These are phyloP conservation scores for Anastrepha obliqua DNA, from an alignment of 1,140 invertebrate species.

Conservation along the genomic window DNA sequence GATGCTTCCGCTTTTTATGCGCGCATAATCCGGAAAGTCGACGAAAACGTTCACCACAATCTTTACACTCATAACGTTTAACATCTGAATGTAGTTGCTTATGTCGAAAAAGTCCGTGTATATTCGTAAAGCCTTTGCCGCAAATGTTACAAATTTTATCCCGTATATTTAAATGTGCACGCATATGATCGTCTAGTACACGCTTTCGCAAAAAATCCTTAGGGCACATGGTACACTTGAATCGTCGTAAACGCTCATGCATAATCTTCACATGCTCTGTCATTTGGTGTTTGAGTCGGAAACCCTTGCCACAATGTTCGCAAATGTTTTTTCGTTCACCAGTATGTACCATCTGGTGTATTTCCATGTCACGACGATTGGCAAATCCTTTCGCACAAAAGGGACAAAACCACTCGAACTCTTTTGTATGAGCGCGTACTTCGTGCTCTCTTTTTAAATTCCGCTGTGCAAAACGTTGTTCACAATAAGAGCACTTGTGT, in stretches of 20 bases:
- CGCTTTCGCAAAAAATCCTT: conserved; percentile 60
- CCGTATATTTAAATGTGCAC: conserved; percentile 62
- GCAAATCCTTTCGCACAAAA: conserved; percentile 64
- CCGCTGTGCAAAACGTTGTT: conserved; percentile 57
- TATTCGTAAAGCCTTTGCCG: conserved; percentile 62
- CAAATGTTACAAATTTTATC: conserved; percentile 66
- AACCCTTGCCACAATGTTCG: conserved; percentile 62
- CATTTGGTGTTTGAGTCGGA: conserved; percentile 59
- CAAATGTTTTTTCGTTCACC: conserved; percentile 63
- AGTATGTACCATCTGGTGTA: conserved; percentile 67
- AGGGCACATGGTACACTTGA: conserved; percentile 55
- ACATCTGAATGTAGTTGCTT: conserved; percentile 61
- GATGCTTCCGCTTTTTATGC: conserved; percentile 69
- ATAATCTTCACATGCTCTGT: conserved; percentile 56
- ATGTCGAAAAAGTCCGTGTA: conserved; percentile 62
- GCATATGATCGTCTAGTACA: conserved; percentile 60
- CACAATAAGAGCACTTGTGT: conserved; percentile 64
- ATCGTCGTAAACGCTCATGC: conserved; percentile 54
- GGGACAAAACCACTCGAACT: conserved; percentile 64
- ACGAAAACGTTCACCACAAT: conserved; percentile 62
- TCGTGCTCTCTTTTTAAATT: conserved; percentile 60
- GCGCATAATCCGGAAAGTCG: conserved; percentile 68
- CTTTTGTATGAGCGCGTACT: conserved; percentile 61
- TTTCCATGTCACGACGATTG: conserved; percentile 62
- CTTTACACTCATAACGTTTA: conserved; percentile 60